Base-by-base conservation (phyloP, 2,113 vertebrate species). In the Barbus barbus region DNA sequence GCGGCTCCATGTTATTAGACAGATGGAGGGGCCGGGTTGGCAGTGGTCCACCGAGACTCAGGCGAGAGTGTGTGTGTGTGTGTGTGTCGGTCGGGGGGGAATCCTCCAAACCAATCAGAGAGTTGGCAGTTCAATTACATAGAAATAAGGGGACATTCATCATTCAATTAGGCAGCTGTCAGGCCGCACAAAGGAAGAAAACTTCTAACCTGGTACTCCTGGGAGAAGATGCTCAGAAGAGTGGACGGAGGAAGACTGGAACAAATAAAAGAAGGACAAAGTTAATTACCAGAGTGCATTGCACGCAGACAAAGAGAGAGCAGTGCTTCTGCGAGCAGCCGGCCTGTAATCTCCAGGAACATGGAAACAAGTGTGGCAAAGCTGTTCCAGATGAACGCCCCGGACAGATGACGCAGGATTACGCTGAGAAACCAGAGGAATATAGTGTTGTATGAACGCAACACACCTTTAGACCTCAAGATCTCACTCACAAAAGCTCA, bases 121-220 rank as follows among this genome's bases (percentile, higher is more conserved):
- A 96, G 96, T 97, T 99, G 98, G 97, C 97, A 99, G 97, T 99
- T 99, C 98, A 99, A 99, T 99, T 99, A 99, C 98, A 99, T 97
- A 98, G 97, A 98, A 99, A 99, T 99, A 99, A 99, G 98, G 97
- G 97, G 97, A 99, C 98, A 99, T 99, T 99, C 98, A 99, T 99
- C 98, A 99, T 99, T 99, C 98, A 99, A 99, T 99, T 99, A 99
- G 97, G 97, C 98, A 99, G 97, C 98, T 99, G 98, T 99, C 98
- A 99, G 95, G 95, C 96, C 96, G 96, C 97, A 99, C 98, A 99
- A 99, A 98, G 96, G 95, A 93, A 97, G 97, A 97, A 99, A 99
- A 99, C 96, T 99, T 99, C 98, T 97, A 98, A 99, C 98, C 98
- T 99, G 98, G 96, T 99, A 99, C 98, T 99, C 98, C 97, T 97